Base-by-base conservation (phyloP, 53 echinoderm and acorn worm genomes). In the Patiria pectinifera region DNA sequence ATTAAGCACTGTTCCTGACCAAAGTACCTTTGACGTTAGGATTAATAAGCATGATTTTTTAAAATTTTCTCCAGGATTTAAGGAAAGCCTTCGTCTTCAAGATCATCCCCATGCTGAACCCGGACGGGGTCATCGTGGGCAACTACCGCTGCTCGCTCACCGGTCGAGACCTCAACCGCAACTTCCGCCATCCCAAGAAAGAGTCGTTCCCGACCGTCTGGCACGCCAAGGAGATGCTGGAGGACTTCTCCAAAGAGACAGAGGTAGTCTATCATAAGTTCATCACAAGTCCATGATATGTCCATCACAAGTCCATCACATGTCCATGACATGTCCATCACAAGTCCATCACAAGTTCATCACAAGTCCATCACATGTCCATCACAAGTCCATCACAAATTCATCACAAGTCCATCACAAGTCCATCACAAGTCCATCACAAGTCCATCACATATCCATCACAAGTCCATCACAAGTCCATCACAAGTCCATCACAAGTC, bases 91-190 rank as follows among this genome's bases (percentile, higher is more conserved):
- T 95, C 80, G 93, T 97, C 80, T 98, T 98, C 84, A 98, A 98
- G 92, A 98, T 98, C 47, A 86, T 98, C 71, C 99, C 99, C 11
- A 98, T 98, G 99, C 86, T 98, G 49, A 99, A 99, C 82, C 99
- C 97, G 2, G 99, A 97, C 63, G 97, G 99, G 45, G 99, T 99
- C 16, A 99, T 99, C 24, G 97, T 99, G 1, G 99, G 99, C 11
- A 99, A 99, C 87, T 99, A 99, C 89, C 95, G 99, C 82, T 99
- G 99, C 88, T 99, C 99, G 2, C 91, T 99, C 61, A 92, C 99
- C n/a, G 99, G 95, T 45, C 92, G 99, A 16, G 99, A 99, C 85
- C 96, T 99, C 16, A 97, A 99, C 79, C 95, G 99, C 12, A 99
- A 97, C 92, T 99, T 94, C 86, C 92, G 97, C 12, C 95, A 97